These are phyloP conservation scores for Meiosimyza decipiens DNA, from an alignment of 2,888 invertebrate genomes.

Conservation along the genomic window DNA sequence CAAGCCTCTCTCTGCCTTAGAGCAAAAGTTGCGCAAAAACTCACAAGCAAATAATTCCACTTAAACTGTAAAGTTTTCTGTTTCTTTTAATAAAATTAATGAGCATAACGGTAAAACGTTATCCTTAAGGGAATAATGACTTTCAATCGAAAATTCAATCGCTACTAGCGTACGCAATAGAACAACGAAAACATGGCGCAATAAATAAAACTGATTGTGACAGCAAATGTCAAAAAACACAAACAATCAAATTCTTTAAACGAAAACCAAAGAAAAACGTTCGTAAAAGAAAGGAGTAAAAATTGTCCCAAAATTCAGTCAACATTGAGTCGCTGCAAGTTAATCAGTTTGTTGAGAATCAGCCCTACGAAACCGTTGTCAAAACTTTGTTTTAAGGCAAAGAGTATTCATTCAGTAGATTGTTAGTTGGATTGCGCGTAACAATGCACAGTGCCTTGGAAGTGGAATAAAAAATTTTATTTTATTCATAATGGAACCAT, in stretches of 20 bases:
- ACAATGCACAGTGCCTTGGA: too few species aligned
- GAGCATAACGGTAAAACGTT: slow-evolving; percentile 57
- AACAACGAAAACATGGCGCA: slow-evolving; percentile 46
- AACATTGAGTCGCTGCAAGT: slow-evolving; percentile 1
- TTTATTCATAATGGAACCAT: too few species aligned
- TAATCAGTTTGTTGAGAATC: slow-evolving; percentile 11
- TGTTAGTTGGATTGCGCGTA: neutral
- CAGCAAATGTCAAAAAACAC: slow-evolving; percentile 30
- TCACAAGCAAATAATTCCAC: too few species aligned
- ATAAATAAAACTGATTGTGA: slow-evolving; percentile 33
- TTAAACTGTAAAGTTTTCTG: slow-evolving; percentile 1
- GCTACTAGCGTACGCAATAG: slow-evolving; percentile 52
- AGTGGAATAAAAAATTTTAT: too few species aligned
- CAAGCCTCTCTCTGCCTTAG: too few species aligned
- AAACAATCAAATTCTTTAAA: slow-evolving; percentile 28
- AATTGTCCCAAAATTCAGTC: slow-evolving; percentile 6
- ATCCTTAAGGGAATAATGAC: slow-evolving; percentile 15
- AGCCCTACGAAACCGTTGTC: neutral
- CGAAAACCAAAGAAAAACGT: slow-evolving; percentile 19
- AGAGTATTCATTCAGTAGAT: neutral
- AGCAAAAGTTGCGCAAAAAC: too few species aligned
- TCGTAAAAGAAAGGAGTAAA: too few species aligned
- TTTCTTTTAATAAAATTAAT: slow-evolving; percentile 52
- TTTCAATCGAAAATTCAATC: neutral
- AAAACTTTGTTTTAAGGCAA: neutral